phyloP scores from a whole-genome alignment of 2,888 invertebrate species.

The Drosophila paranaensis region DNA sequence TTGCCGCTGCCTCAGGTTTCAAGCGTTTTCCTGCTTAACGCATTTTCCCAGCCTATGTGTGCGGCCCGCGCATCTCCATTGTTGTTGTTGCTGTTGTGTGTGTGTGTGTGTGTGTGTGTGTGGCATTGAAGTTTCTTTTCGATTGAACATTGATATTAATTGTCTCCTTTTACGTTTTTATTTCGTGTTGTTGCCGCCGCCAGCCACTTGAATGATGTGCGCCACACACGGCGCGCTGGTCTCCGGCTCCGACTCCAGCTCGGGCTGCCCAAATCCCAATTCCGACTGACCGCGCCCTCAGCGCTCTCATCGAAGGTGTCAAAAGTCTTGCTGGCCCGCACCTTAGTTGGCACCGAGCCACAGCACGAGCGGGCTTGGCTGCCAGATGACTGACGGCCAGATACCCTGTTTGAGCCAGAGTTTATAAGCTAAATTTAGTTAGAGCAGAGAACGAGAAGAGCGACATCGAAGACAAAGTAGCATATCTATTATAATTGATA shows the following conservation, averaged over 20 bases:
- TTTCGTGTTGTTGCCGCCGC: slow-evolving; percentile 5
- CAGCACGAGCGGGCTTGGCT: background rate
- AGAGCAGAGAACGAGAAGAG: too few relatives aligned
- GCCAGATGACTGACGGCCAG: background rate
- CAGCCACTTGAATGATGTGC: slow-evolving; percentile 30
- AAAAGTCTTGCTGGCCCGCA: slow-evolving; percentile 45
- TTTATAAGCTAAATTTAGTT: too few relatives aligned
- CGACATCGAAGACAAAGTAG: too few relatives aligned
- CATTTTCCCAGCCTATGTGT: slow-evolving; percentile 26
- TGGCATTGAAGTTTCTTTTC: slow-evolving; percentile 49
- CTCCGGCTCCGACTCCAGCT: background rate
- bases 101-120: slow-evolving; percentile 43
- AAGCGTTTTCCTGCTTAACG: slow-evolving; percentile 60
- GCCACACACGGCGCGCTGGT: slow-evolving; percentile 44
- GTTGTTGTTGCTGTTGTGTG: slow-evolving; percentile 5
- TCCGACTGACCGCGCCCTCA: slow-evolving; percentile 21
- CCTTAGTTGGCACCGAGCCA: slow-evolving; percentile 17
- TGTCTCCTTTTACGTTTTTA: slow-evolving; percentile 64
- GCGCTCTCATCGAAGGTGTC: slow-evolving; percentile 47
- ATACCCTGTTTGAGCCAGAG: background rate
- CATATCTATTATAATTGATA: too few relatives aligned
- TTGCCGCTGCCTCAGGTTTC: slow-evolving; percentile 51
- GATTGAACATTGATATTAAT: slow-evolving; percentile 62
- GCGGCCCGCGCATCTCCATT: slow-evolving; percentile 30
- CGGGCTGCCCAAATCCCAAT: slow-evolving; percentile 4